Percentiles rank a stretch among this genome's conserved stretches.
Conservation (phyloP, 2,888 invertebrate genomes). For the Abrostola tripartita region DNA sequence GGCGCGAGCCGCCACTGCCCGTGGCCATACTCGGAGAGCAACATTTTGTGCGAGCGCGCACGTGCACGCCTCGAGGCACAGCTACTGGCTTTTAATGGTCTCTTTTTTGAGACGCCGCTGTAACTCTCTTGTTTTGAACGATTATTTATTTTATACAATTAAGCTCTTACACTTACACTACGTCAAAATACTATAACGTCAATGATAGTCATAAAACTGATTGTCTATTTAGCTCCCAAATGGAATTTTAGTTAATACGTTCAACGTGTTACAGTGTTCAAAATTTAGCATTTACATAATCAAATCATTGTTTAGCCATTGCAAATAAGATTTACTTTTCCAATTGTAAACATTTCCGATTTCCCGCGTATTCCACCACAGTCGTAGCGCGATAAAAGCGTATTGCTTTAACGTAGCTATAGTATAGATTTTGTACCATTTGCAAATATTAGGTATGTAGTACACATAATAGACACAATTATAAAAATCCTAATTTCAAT, state of each 20-base stretch:
- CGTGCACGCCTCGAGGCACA: constrained; percentile 78
- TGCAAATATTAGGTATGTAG: no score
- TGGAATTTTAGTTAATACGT: neutral
- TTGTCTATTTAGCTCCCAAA: constrained; percentile 7
- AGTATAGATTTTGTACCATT: no score
- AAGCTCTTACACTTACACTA: constrained; percentile 42
- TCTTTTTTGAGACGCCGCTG: constrained; percentile 70
- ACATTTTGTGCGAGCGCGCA: constrained; percentile 69
- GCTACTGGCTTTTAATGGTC: constrained; percentile 83
- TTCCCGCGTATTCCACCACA: no score
- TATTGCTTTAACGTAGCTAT: no score
- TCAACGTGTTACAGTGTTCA: no score
- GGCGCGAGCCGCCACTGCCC: constrained; percentile 64
- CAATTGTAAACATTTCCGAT: no score
- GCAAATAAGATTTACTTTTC: no score
- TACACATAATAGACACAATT: no score
- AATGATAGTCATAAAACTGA: constrained; percentile 26
- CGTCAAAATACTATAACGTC: constrained; percentile 33
- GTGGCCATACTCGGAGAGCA: constrained; percentile 64
- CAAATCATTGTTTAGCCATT: no score
- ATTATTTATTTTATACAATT: constrained; percentile 62
- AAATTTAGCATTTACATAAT: no score
- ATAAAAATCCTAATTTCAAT: no score
- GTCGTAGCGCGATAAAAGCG: no score
- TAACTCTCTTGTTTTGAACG: constrained; percentile 64